These are phyloP conservation scores for Dendrocincla fuliginosa DNA, from an alignment of 2,797 vertebrate species.

Conservation along the genomic window DNA sequence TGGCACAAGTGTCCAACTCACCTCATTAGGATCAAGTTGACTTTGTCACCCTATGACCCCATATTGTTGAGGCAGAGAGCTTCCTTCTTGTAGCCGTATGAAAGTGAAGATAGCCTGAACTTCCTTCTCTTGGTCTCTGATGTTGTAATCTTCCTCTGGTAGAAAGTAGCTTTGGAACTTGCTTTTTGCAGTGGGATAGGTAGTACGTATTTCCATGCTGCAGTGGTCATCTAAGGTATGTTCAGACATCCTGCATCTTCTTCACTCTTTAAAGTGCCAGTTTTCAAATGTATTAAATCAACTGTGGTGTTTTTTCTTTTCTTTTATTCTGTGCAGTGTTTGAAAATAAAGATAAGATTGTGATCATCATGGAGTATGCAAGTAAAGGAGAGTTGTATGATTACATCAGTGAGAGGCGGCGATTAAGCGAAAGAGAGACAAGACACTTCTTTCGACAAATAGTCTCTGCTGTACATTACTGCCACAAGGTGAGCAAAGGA, in stretches of 20 bases:
- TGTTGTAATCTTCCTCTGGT: background rate
- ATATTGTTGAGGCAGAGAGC: background rate
- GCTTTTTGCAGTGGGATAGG: background rate
- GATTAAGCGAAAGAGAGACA: conserved; percentile 92
- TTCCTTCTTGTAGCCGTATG: background rate
- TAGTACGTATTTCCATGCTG: background rate
- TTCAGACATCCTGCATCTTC: background rate
- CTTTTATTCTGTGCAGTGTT: conserved; percentile 84
- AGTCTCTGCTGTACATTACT: conserved; percentile 96
- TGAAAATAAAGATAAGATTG: conserved; percentile 99
- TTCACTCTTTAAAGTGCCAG: background rate
- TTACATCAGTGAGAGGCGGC: conserved; percentile 95
- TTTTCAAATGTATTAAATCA: background rate
- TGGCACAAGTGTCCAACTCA: background rate
- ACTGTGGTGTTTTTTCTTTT: background rate
- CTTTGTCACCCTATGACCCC: background rate
- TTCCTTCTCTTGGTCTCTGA: background rate
- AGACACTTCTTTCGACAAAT: conserved; percentile 98
- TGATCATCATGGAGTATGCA: conserved; percentile 99
- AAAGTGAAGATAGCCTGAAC: background rate
- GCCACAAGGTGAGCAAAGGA: conserved; percentile 89
- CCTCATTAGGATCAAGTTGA: background rate
- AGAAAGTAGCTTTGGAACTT: background rate
- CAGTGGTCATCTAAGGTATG: background rate
- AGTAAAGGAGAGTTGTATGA: conserved; percentile 98